Evolutionary conservation across 2,888 invertebrate genomes (phyloP).

Genomic region (Sphaeridia pumilis): DNA sequence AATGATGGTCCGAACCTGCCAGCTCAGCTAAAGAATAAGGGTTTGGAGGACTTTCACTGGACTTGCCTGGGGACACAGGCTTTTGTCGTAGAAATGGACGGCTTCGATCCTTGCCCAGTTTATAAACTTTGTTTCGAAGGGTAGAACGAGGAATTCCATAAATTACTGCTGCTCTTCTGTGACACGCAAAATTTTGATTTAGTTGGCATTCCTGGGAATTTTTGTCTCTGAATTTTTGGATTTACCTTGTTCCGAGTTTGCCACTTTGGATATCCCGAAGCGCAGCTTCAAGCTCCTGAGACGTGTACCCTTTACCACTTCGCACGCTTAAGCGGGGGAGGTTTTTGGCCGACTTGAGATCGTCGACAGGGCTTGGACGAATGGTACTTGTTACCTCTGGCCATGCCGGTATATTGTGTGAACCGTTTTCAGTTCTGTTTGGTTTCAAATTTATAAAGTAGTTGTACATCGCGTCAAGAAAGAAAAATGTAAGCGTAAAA

Average conservation of each 20-base stretch:
- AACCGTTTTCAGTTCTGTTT: constrained; percentile 1
- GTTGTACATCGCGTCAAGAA: too few species aligned
- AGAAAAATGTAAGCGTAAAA: too few species aligned
- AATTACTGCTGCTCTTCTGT: constrained; percentile 69
- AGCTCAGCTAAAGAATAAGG: neutral
- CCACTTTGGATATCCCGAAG: constrained; percentile 87
- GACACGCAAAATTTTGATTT: neutral
- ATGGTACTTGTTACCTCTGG: constrained; percentile 9
- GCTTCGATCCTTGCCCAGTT: constrained; percentile 56
- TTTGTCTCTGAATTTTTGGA: neutral
- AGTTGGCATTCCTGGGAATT: neutral
- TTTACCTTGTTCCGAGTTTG: constrained; percentile 69
- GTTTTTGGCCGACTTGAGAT: constrained; percentile 3
- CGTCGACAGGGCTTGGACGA: constrained; percentile 5
- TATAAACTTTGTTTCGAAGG: constrained; percentile 84
- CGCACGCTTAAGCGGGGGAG: constrained; percentile 21
- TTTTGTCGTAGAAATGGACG: constrained; percentile 24
- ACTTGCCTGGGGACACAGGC: neutral
- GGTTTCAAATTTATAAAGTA: too few species aligned
- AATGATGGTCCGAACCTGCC: neutral
- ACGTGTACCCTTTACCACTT: constrained; percentile 57
- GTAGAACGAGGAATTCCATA: constrained; percentile 96
- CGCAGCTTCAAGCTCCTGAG: constrained; percentile 87
- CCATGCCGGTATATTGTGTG: constrained; percentile 9
- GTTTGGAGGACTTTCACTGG: neutral